Conservation (phyloP, 2,797 vertebrate genomes). For the Takifugu ocellatus region DNA sequence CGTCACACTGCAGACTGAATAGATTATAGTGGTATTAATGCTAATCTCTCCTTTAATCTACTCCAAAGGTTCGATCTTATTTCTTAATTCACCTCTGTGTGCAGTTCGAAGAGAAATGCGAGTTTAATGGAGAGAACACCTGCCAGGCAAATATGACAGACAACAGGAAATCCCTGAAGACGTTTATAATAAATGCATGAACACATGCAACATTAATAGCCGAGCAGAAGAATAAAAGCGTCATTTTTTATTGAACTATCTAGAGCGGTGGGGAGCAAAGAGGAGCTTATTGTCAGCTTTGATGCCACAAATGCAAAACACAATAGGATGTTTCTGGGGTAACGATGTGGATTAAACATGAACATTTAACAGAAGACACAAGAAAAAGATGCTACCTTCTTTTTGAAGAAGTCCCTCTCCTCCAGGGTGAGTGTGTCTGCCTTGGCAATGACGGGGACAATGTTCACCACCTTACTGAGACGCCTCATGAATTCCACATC, state of each 20-base stretch:
- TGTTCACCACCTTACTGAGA: constrained; percentile 97
- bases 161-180: not conserved
- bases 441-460: constrained; percentile 96
- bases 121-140: constrained; percentile 1
- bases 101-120: constrained; percentile 30
- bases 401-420: constrained; percentile 95
- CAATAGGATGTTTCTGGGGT: not conserved
- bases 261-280: not conserved
- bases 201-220: too few species aligned
- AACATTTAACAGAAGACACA: not conserved
- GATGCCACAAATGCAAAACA: constrained; percentile 12
- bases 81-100: constrained; percentile 9
- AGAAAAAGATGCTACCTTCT: constrained; percentile 76
- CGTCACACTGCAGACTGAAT: constrained; percentile 17
- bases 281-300: constrained; percentile 10
- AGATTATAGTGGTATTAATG: constrained; percentile 31
- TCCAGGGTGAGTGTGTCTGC: constrained; percentile 95
- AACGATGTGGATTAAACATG: not conserved
- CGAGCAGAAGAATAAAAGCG: too few species aligned
- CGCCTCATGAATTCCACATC: constrained; percentile 98
- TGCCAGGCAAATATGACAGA: not conserved
- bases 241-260: constrained; percentile 6
- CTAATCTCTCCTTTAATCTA: constrained; percentile 35
- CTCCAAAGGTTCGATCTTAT: constrained; percentile 31
- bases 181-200: too few species aligned